Evolutionary conservation across 2,113 vertebrate genomes (phyloP), one percentile per base, ranked within the genome.

Genomic region (Hystrix cristata): DNA sequence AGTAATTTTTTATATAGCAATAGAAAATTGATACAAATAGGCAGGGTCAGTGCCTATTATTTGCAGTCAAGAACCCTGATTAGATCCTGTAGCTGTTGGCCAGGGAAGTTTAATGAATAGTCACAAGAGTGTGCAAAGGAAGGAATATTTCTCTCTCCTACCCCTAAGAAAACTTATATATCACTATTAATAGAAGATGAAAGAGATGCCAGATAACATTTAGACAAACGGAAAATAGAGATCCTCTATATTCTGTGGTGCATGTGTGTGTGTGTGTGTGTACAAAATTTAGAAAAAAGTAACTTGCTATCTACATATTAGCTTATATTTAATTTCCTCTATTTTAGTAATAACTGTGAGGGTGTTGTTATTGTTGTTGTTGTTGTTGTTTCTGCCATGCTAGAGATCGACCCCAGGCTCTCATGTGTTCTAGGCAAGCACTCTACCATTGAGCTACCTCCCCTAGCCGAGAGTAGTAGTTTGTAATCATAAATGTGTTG

Each of bases 401-500:
- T 48, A 19, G 43, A 18, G 27, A 65, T 34, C 31, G 15, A 84
- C 18, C 38, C 25, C 27, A 34, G 4, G 19, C 18, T 15, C 15
- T 71, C 43, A 31, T 23, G 4, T 12, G 15, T 59, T 69, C 84
- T 87, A 71, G 31, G 5, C 43, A 88, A 94, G 64, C 1, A 4
- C 53, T 87, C 27, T 31, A 60, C 51, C 43, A n/a, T 6, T 80
- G 51, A 59, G 9, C 10, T 87, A 4, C 31, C n/a, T 57, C 34
- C 7, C 31, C 25, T 29, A 72, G 7, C 53, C 43, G 65, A n/a
- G 27, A 57, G 21, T 29, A 64, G 64, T n/a, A 85, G 94, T 69
- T 94, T 97, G 51, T 96, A 95, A 82, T 31, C 48, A 46, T 43
- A 90, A 90, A 48, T 86, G 57, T 82, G 27, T 34, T 71, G 13